These are phyloP conservation scores for Prolemur simus DNA, from an alignment of 2,113 vertebrate genomes.

Conservation along the genomic window DNA sequence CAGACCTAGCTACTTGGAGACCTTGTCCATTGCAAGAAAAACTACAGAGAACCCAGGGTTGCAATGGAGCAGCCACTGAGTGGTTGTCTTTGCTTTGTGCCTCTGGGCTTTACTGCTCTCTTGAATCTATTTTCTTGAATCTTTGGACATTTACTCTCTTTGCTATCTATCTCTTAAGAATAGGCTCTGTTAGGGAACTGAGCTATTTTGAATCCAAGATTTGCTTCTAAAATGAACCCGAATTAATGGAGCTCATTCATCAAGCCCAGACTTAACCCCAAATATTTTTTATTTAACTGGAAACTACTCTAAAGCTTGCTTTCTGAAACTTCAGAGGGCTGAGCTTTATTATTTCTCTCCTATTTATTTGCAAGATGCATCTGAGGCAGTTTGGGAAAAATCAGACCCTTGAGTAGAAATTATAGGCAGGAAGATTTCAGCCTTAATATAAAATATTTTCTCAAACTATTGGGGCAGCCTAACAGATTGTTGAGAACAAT, in stretches of 20 bases:
- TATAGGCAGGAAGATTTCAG: neutral
- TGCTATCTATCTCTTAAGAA: neutral
- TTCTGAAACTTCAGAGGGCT: neutral
- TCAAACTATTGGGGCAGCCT: neutral
- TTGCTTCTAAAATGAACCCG: neutral
- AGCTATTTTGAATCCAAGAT: neutral
- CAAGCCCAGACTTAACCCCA: neutral
- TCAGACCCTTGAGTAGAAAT: slow-evolving; percentile 8
- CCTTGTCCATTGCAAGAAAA: neutral
- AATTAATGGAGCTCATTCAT: neutral
- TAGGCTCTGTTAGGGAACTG: neutral
- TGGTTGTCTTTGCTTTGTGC: neutral
- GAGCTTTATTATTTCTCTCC: neutral
- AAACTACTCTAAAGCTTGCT: neutral
- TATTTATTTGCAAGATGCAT: neutral
- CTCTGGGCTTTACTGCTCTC: neutral
- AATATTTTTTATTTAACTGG: neutral
- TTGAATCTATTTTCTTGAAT: neutral
- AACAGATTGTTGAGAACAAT: slow-evolving; percentile 5
- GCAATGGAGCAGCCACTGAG: fast-evolving
- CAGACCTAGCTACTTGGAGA: neutral
- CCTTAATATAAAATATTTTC: neutral
- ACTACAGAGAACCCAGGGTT: neutral
- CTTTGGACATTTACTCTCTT: neutral
- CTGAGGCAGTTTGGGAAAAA: neutral